Evolutionary conservation across 2,797 vertebrate genomes (phyloP).

Genomic region (Crenichthys baileyi): DNA sequence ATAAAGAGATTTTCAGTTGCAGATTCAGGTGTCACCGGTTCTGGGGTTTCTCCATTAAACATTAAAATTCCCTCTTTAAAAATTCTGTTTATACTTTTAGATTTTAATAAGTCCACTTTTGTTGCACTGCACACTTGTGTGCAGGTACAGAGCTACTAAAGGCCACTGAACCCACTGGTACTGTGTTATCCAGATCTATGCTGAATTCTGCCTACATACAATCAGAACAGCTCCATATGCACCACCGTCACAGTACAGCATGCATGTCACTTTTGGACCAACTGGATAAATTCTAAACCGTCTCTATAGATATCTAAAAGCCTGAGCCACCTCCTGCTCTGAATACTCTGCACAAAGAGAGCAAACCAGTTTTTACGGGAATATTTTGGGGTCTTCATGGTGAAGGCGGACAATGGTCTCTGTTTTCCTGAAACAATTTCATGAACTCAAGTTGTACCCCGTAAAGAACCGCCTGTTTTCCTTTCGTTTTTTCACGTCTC

Average conservation of each 20-base stretch:
- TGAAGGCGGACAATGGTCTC: neutral
- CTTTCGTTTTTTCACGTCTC: no score
- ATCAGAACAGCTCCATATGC: no score
- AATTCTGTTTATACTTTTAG: slow-evolving; percentile 13
- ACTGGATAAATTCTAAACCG: no score
- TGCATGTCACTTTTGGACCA: no score
- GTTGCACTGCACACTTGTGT: slow-evolving; percentile 16
- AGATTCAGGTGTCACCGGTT: neutral
- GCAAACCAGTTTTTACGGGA: neutral
- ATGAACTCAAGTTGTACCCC: no score
- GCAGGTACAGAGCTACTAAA: neutral
- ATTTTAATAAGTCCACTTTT: slow-evolving; percentile 13
- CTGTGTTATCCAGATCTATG: neutral
- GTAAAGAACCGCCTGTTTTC: no score
- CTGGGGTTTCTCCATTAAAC: slow-evolving; percentile 24
- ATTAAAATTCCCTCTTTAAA: slow-evolving; percentile 16
- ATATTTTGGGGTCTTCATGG: neutral
- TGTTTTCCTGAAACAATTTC: neutral
- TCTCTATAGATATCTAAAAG: neutral
- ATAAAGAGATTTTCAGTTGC: neutral
- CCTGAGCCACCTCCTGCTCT: neutral
- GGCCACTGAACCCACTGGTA: neutral
- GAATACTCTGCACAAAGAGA: neutral
- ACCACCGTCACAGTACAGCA: neutral
- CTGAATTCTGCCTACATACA: neutral